Evolutionary conservation across 2,113 vertebrate genomes (phyloP), one percentile per base, ranked within the genome.

Genomic region (Arothron firmamentum): DNA sequence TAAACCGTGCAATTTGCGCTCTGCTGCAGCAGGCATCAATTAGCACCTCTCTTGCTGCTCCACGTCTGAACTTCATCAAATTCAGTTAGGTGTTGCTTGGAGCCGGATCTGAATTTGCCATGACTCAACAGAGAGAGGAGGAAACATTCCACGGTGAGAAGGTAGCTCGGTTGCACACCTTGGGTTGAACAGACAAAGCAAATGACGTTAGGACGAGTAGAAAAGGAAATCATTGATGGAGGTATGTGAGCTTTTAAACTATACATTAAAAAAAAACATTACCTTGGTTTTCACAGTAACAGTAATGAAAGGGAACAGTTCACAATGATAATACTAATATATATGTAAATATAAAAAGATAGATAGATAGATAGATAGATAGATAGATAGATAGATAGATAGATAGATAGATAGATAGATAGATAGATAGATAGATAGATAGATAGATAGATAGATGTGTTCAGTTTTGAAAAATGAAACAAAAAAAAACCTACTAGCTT

Each of bases 21-120:
- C 61, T 62, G 72, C 70, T 78, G 66, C 83, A 81, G 83, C 81
- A 81, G 74, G 83, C 81, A 74, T 85, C 84, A 88, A 81, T 88
- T 85, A 85, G 78, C 84, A 75, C 82, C 73, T 80, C 80, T 23
- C 74, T 80, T 77, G 74, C 59, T 62, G 76, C 69, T 83, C 75
- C 70, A 64, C 72, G 65, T 81, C 80, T 78, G 79, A 85, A 71
- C 79, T 59, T 67, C 76, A 78, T 76, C 62, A 74, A 58, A 67
- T 78, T 64, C 59, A 59, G 65, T 70, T 57, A 52, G 60, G 75
- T 56, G 65, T 72, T 47, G 75, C 69, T 53, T 6, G 18, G 60
- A 74, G 75, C 65, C 70, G 43, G 67, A 78, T 62, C 65, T 56
- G 67, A 74, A 73, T 79, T 61, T 68, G 72, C 81, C 75, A 66